Base-by-base conservation (phyloP, 1,140 invertebrate species). In the Catajapyx aquilonaris region DNA sequence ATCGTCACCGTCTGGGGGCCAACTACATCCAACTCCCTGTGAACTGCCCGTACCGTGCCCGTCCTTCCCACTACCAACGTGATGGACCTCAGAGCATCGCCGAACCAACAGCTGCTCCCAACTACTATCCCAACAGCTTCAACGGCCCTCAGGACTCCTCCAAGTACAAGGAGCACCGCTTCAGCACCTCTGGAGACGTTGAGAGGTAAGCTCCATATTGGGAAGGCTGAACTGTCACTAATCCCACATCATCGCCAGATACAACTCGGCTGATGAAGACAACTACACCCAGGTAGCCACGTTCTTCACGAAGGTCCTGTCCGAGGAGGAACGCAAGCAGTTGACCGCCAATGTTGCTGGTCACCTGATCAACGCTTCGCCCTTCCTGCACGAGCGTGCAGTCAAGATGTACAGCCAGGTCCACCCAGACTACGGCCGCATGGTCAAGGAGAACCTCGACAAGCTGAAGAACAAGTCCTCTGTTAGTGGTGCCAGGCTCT, bases 101-200 rank as follows among this genome's bases (percentile, higher is more conserved):
- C 19, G 62, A 46, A 35, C 75, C 73, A 48, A 73, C 64, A 30
- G 79, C 76, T 23, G 75, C 78, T 10, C 91, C 91, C 1, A 94
- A 94, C 58, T 96, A 95, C 54, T 91, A 72, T 62, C 93, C 93
- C 0, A 96, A 96, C 57, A 93, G 86, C 41, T 97, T 95, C 57
- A 60, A 61, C 41, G 88, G 87, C 0, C 85, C 86, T 0, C 55
- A 65, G 20, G 68, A 71, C 21, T 37, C 40, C 19, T 61, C 62
- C 1, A 48, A 66, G 28, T 64, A 61, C 36, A 57, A 66, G 10
- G 35, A 31, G 9, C 41, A 34, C 11, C 46, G 46, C 10, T 60
- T 48, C 30, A 34, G 37, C 21, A 34, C 56, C n/a, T 40, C 53
- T 41, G 70, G 65, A 18, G 65, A 72, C 46, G 64, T 70, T 16